Evolutionary conservation across 1,140 invertebrate species (phyloP).

Genomic region (Rhizoglyphus robini): DNA sequence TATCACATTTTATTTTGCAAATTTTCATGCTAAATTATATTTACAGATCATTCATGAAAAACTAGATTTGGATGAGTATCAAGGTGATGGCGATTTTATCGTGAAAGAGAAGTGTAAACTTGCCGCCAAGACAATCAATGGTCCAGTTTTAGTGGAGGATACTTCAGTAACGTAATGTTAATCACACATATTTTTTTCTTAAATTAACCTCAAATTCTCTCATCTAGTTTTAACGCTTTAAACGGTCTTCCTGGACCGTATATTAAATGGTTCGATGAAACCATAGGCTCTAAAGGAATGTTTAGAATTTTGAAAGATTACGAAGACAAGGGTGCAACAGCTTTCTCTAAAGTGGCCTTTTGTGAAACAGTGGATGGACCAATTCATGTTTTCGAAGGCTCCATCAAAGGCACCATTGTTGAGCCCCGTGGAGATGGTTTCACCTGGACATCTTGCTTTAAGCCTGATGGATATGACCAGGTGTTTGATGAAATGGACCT

Average conservation of each 20-base stretch:
- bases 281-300: slow-evolving; percentile 70
- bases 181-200: too few species aligned
- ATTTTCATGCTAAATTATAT: too few species aligned
- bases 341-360: slow-evolving; percentile 81
- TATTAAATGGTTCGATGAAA: slow-evolving; percentile 94
- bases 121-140: slow-evolving; percentile 54
- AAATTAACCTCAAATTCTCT: slow-evolving; percentile 73
- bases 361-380: slow-evolving; percentile 41
- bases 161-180: slow-evolving; percentile 17
- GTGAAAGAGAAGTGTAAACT: slow-evolving; percentile 65
- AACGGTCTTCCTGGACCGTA: slow-evolving; percentile 88
- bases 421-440: neutral
- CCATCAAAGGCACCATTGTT: neutral
- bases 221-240: slow-evolving; percentile 42
- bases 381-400: neutral
- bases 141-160: slow-evolving; percentile 59
- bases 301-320: slow-evolving; percentile 51
- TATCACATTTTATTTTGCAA: neutral
- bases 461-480: neutral
- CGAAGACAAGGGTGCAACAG: slow-evolving; percentile 82
- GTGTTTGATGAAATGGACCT: neutral
- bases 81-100: slow-evolving; percentile 69
- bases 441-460: neutral
- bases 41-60: slow-evolving; percentile 44
- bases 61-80: slow-evolving; percentile 80